Base-by-base conservation (phyloP, 2,113 vertebrate genomes). In the Saccopteryx bilineata region DNA sequence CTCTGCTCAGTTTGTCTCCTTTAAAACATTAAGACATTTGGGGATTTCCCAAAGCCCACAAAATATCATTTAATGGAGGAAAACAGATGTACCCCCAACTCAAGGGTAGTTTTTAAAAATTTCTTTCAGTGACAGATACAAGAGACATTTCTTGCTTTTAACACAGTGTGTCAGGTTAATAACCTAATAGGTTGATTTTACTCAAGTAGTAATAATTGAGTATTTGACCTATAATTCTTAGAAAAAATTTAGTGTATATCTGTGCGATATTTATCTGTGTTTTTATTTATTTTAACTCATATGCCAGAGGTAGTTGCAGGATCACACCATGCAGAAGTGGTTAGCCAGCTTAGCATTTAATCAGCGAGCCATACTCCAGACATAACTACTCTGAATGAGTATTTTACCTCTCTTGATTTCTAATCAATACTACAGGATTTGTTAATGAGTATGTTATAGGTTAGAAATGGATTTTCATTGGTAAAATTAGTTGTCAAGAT, bases 11-110 rank as follows among this genome's bases (percentile, higher is more conserved):
- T 90, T 78, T 84, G 31, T 58, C 80, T 61, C 24, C 54, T 96
- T 87, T 86, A 84, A 93, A 95, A 89, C 63, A n/a, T 60, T 4
- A 21, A 58, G 69, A 63, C 39, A 58, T 72, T 96, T 14, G 63
- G 31, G 10, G 21, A 87, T 71, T 95, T 74, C 14, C 24, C 39
- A 94, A 78, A 54, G 18, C 68, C 83, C 93, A 28, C 5, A 60
- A 94, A 94, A 71, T 83, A 52, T 14, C 10, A 54, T 60, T 75
- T 75, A 78, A 52, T 48, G 52, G 71, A 87, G 52, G 71, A 33
- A n/a, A 87, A 80, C 28, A 26, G 6, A 10, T 75, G 4, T 9
- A 87, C 10, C 9, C 9, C 6, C 74, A 83, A 87, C 10, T 82
- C 48, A 86, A n/a, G 92, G 75, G 56, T 52, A 52, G 21, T 74